Percentiles rank a stretch among this genome's conserved stretches.
phyloP scores from a whole-genome alignment of 1,140 invertebrate species.

The Euura saliciscinereae region DNA sequence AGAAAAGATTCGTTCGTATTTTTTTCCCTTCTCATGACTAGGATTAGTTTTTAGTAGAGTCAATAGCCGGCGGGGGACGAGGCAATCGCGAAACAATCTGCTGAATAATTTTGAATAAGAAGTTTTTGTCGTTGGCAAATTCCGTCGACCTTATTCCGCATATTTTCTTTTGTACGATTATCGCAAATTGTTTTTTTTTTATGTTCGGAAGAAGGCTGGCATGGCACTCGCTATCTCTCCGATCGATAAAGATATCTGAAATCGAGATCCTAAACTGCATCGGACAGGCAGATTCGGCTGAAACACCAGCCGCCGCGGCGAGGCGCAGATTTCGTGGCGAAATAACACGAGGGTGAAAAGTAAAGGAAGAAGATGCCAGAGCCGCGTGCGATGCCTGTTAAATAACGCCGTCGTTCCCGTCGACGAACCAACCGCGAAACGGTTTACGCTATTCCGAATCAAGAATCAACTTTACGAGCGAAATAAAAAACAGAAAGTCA shows the following conservation, averaged over 20 bases:
- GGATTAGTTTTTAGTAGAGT: not conserved
- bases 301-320: not conserved
- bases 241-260: conserved; percentile 8
- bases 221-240: not conserved
- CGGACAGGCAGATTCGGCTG: not conserved
- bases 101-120: not conserved
- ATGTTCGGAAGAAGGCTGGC: not conserved
- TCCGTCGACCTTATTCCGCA: not conserved
- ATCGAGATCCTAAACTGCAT: conserved; percentile 8
- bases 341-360: not conserved
- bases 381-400: not conserved
- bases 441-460: conserved; percentile 23
- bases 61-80: not conserved
- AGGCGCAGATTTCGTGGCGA: not conserved
- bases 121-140: conserved; percentile 7
- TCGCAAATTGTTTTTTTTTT: conserved; percentile 11
- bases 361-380: not conserved
- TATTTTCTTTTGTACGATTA: conserved; percentile 2
- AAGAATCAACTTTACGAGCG: conserved; percentile 30
- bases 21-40: not conserved
- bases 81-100: not conserved
- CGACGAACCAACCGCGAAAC: conserved; percentile 14
- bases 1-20: no score
- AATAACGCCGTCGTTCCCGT: conserved; percentile 12
- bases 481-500: conserved; percentile 14